Evolutionary conservation across 2,888 invertebrate genomes (phyloP).

Genomic region (Philaethria dido): DNA sequence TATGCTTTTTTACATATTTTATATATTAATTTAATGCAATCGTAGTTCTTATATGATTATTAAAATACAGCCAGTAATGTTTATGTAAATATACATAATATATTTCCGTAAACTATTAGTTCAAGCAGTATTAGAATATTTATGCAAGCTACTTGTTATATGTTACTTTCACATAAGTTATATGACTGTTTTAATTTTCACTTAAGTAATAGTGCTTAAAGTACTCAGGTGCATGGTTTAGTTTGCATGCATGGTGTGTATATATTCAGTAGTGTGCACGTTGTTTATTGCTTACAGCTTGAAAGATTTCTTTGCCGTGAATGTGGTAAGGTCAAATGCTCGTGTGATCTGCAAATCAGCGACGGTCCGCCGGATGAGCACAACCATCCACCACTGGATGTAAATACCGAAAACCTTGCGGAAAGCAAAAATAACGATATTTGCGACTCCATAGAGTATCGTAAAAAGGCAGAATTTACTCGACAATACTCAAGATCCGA

Average conservation of each 20-base stretch:
- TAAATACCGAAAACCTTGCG: conserved; percentile 41
- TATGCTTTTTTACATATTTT: no score
- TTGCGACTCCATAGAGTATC: conserved; percentile 58
- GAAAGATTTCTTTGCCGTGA: conserved; percentile 89
- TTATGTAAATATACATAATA: conserved; percentile 11
- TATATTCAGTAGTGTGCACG: conserved; percentile 79
- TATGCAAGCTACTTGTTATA: conserved; percentile 22
- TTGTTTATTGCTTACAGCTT: conserved; percentile 87
- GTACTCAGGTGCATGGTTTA: conserved; percentile 43
- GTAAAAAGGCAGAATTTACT: conserved; percentile 52
- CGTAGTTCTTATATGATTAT: not conserved
- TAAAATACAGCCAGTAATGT: not conserved
- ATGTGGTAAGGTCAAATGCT: conserved; percentile 87
- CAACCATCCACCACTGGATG: conserved; percentile 48
- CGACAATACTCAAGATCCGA: conserved; percentile 64
- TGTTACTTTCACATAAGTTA: conserved; percentile 8
- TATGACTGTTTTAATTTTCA: conserved; percentile 4
- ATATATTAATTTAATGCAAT: not conserved
- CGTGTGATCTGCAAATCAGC: conserved; percentile 67
- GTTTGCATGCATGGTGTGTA: conserved; percentile 64
- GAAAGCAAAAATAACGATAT: conserved; percentile 48
- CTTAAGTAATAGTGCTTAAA: not conserved
- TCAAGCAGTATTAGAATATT: conserved; percentile 13
- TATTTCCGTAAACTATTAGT: conserved; percentile 13
- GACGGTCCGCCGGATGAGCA: conserved; percentile 50